Evolutionary conservation across 2,797 vertebrate species (phyloP).

Genomic region (Neosalanx taihuensis): DNA sequence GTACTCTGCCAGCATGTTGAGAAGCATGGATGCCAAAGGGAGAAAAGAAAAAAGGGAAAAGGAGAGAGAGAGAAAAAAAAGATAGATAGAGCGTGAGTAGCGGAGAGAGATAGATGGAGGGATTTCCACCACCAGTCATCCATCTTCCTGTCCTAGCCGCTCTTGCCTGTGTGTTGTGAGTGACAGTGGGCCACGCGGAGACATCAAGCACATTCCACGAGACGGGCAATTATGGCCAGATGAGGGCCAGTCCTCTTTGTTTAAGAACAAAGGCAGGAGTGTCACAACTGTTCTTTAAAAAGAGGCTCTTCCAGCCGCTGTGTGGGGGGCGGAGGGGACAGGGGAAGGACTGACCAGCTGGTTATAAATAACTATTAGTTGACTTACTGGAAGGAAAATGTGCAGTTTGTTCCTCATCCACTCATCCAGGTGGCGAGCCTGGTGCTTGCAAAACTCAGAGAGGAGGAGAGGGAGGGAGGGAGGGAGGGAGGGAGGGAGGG

Average conservation of each 20-base stretch:
- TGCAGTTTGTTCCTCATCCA: constrained; percentile 75
- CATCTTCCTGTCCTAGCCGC: constrained; percentile 54
- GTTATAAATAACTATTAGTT: constrained; percentile 81
- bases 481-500: constrained; percentile 1
- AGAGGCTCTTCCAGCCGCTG: constrained; percentile 66
- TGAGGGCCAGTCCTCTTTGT: constrained; percentile 79
- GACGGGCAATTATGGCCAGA: constrained; percentile 76
- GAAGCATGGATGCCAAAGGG: constrained; percentile 4
- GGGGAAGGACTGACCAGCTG: constrained; percentile 71
- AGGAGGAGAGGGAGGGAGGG: constrained; percentile 2
- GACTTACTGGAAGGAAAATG: constrained; percentile 79
- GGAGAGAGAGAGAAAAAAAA: constrained; percentile 11
- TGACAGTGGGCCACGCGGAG: constrained; percentile 60
- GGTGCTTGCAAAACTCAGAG: constrained; percentile 69
- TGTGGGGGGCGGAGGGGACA: constrained; percentile 59
- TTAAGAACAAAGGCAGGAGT: constrained; percentile 80
- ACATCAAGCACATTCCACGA: constrained; percentile 81
- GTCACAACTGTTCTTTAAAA: constrained; percentile 79
- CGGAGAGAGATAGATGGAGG: constrained; percentile 41
- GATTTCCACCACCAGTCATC: constrained; percentile 56
- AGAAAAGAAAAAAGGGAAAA: background rate
- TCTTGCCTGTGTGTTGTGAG: constrained; percentile 53
- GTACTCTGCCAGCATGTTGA: constrained; percentile 30
- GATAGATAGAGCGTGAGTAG: constrained; percentile 23
- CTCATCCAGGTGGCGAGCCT: constrained; percentile 74